These are phyloP conservation scores for Trachythela sp. DNA, from an alignment of 64 coral and sea anemone species.

Conservation along the genomic window DNA sequence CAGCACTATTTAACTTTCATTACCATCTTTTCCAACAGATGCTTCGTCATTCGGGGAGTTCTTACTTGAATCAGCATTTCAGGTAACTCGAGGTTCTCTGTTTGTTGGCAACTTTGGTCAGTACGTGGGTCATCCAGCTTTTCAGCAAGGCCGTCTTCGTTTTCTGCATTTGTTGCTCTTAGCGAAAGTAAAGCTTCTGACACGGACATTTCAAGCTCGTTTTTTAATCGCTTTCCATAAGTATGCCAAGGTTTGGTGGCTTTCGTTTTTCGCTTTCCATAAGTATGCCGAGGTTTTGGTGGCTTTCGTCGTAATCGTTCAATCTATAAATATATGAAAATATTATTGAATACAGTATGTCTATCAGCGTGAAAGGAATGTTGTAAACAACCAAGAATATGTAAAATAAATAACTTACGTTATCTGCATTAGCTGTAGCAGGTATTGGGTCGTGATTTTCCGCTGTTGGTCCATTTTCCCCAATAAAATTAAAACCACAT, in stretches of 20 bases:
- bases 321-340: neutral
- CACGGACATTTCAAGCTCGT: neutral
- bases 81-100: neutral
- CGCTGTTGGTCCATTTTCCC: neutral
- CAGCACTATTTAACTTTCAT: too few species aligned
- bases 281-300: neutral
- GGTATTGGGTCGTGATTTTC: neutral
- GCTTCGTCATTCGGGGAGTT: neutral
- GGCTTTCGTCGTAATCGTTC: neutral
- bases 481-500: conserved; percentile 14
- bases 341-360: neutral
- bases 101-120: neutral
- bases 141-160: neutral
- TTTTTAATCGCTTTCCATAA: neutral
- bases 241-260: neutral
- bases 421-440: neutral
- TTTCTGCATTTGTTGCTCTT: neutral
- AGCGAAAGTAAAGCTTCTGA: neutral
- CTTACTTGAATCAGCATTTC: neutral
- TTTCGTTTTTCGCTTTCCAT: neutral
- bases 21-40: too few species aligned
- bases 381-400: neutral
- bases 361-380: neutral
- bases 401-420: neutral
- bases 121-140: neutral